A percentile compares a stretch with the other conserved stretches of the same genome.
phyloP scores from a whole-genome alignment of 2,113 vertebrate genomes.

The Sebastes fasciatus region DNA sequence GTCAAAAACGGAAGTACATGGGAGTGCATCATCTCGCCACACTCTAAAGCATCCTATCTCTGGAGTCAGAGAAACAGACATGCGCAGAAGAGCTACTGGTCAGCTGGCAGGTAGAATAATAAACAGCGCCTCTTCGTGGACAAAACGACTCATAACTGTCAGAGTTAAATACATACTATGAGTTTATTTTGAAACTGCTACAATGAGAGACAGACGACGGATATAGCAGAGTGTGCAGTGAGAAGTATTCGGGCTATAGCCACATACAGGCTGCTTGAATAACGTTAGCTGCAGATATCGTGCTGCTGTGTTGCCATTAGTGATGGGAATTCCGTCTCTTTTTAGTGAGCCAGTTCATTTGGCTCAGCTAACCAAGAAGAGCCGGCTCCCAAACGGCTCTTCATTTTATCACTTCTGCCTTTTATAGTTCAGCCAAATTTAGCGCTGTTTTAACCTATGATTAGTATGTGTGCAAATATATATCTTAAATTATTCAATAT shows the following conservation, averaged over 20 bases:
- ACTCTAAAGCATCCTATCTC: not conserved
- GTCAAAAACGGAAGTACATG: constrained; percentile 13
- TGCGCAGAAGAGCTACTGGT: constrained; percentile 29
- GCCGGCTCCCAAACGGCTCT: no score
- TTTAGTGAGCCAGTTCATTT: no score
- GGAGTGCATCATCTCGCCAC: rapidly evolving
- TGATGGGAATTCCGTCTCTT: no score
- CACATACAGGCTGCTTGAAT: no score
- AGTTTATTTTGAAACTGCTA: not conserved
- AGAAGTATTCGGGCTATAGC: not conserved
- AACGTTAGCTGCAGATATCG: not conserved
- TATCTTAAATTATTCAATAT: no score
- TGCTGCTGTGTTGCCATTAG: not conserved
- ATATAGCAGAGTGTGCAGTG: not conserved
- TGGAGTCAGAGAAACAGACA: not conserved
- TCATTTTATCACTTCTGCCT: no score
- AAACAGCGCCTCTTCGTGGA: constrained; percentile 72
- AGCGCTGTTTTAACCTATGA: no score
- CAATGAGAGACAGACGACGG: not conserved
- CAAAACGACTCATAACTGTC: not conserved
- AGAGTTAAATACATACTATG: not conserved
- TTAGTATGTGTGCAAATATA: no score
- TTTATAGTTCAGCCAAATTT: no score
- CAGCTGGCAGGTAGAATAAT: not conserved
- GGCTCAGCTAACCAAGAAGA: no score